Conservation (phyloP, 2,888 invertebrate genomes). For the Hydrotaea cyrtoneurina region DNA sequence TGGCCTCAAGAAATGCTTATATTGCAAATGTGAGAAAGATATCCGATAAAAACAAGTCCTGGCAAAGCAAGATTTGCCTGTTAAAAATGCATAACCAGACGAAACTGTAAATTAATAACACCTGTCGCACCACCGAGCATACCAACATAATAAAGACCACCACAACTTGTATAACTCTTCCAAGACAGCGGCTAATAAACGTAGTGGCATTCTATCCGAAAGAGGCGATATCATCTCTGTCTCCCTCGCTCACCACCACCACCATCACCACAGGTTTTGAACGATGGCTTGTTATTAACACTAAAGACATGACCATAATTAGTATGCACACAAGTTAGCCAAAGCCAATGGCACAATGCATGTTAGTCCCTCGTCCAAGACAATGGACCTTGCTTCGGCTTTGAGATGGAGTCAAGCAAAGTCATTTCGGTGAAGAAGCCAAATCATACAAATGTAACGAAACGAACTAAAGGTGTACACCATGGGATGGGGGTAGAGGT, state of each 20-base stretch:
- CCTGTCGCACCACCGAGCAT: constrained; percentile 50
- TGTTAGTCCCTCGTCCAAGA: not conserved
- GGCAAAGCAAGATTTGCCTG: constrained; percentile 28
- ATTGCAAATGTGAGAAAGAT: not conserved
- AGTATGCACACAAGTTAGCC: constrained; percentile 59
- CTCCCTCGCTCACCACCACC: not conserved
- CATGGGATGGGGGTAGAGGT: constrained; percentile 13
- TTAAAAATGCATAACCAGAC: constrained; percentile 57
- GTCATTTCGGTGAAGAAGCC: constrained; percentile 22
- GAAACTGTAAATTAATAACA: constrained; percentile 66
- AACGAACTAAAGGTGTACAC: not conserved
- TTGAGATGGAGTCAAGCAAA: not conserved
- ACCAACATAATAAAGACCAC: constrained; percentile 26
- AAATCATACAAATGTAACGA: constrained; percentile 50
- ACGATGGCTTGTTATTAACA: constrained; percentile 62
- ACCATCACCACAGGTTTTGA: constrained; percentile 36
- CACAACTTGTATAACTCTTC: constrained; percentile 13
- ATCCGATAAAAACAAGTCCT: constrained; percentile 22
- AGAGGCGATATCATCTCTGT: constrained; percentile 8
- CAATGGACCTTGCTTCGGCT: constrained; percentile 16
- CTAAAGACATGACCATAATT: constrained; percentile 66
- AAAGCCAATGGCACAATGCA: constrained; percentile 40
- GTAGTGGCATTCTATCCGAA: not conserved
- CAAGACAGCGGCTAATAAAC: constrained; percentile 9
- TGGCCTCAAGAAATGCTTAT: not conserved